Evolutionary conservation across 2,888 invertebrate species (phyloP), one percentile per base, ranked within the genome.

Genomic region (Cosmorhoe ocellata): DNA sequence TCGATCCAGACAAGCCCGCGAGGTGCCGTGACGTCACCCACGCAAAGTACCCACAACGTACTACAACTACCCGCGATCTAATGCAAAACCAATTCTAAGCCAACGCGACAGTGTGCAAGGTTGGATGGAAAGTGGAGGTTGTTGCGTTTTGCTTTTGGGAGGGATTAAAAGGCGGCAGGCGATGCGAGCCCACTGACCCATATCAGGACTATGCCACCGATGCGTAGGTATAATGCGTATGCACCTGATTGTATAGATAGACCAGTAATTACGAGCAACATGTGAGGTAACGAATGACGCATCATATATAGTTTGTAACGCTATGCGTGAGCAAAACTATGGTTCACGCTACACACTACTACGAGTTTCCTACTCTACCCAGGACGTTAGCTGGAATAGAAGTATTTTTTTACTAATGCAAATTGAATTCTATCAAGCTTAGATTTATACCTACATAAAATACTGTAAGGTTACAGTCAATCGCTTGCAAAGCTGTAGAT

Each of bases 101-200:
- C 4, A 0, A 1, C 2, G 0, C 0, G 0, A 8, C 49, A 52
- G 43, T 52, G 57, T 68, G 2, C n/a, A 45, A 41, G 43, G 50
- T 22, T 5, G 2, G 0, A 12, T 8, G 13, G 3, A 9, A 34
- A 18, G 33, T 30, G 0, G 9, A 42, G 39, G 38, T 18, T 31
- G 38, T 59, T 47, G 32, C 8, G 46, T 64, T 71, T 67, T 44
- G 44, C 30, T 24, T 38, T 32, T 48, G 14, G 37, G 7, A n/a
- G 26, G 40, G 49, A 58, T 61, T 63, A 59, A 63, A 58, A 62
- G 71, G 66, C 68, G 67, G 67, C 60, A 56, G 62, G 62, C 59
- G 66, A 58, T 63, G 64, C 64, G 70, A 74, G 71, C 81, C 81
- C 81, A 73, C 80, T 89, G 88, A 89, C 89, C 87, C 82, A 89